Evolutionary conservation across 2,797 vertebrate genomes (phyloP), one percentile per base, ranked within the genome.

Genomic region (Mormyrus hasselquistii): DNA sequence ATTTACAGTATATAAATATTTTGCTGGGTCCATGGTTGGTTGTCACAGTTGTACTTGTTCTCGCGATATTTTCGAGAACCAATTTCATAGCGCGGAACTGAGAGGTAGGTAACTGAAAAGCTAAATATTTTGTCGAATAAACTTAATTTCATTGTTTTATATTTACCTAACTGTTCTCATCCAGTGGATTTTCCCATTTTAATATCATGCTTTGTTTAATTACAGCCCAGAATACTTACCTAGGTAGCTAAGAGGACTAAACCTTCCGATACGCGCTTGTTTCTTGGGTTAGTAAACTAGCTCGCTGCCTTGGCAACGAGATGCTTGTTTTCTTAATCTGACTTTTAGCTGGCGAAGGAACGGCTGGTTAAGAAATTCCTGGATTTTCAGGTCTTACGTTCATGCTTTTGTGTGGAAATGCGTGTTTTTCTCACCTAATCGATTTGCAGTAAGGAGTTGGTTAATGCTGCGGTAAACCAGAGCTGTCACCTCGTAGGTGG

Each of bases 251-350:
- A 19, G 19, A 16, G 38, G 38, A 8, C 38, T 87, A 62, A 86
- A 55, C 7, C 14, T 2, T 34, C 38, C 12, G n/a, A n/a, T 25
- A 10, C 10, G 16, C 29, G 7, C 9, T 25, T 25, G 53, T 57
- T 57, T 14, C 7, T 8, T 3, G 25, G 4, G 12, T 87, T 87
- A 41, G 85, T 86, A 29, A 86, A 38, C 57, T 69, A 84, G 82
- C 44, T 73, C 22, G 83, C 84, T 89, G 49, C 59, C 55, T 53
- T 89, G 87, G 89, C 89, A 89, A 89, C 89, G 53, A 29, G 89
- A 84, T 65, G 89, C 53, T 47, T 76, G 57, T 55, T 38, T 22
- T 19, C 9, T 7, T 47, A 34, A 44, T 59, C 53, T 34, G 22
- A 65, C 57, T 29, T 29, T 22, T 86, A 52, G 9, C 82, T 14